phyloP scores from a whole-genome alignment of 2,888 invertebrate species.

The Andrena bucephala region DNA sequence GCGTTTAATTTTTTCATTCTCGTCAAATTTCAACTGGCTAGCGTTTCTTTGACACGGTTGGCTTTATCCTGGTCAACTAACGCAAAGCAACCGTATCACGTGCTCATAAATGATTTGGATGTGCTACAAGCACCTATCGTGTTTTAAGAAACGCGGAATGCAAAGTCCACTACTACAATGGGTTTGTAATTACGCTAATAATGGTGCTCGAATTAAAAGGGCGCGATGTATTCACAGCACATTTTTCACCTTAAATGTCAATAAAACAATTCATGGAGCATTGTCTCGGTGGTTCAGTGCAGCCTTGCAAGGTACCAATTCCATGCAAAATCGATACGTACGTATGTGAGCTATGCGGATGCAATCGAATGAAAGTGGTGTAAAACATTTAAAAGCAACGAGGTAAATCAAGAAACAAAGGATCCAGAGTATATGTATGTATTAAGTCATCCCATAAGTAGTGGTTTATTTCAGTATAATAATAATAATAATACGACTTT shows the following conservation, averaged over 20 bases:
- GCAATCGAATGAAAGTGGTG: no score
- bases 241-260: not conserved
- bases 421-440: no score
- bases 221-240: not conserved
- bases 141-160: constrained; percentile 4
- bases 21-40: constrained; percentile 10
- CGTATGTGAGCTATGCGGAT: no score
- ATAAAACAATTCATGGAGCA: no score
- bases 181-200: constrained; percentile 29
- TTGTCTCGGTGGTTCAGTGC: no score
- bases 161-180: constrained; percentile 12
- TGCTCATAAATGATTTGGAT: constrained; percentile 40
- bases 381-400: no score
- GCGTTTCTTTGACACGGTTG: constrained; percentile 27
- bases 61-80: constrained; percentile 1
- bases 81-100: constrained; percentile 48
- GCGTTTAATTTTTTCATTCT: not conserved
- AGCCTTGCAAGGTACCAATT: no score
- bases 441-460: no score
- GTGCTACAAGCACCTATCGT: constrained; percentile 2
- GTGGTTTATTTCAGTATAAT: no score
- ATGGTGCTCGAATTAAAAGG: constrained; percentile 18
- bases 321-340: no score
- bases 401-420: no score
- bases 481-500: no score